Base-by-base conservation (phyloP, 2,113 vertebrate genomes). In the Symphodus melops region DNA sequence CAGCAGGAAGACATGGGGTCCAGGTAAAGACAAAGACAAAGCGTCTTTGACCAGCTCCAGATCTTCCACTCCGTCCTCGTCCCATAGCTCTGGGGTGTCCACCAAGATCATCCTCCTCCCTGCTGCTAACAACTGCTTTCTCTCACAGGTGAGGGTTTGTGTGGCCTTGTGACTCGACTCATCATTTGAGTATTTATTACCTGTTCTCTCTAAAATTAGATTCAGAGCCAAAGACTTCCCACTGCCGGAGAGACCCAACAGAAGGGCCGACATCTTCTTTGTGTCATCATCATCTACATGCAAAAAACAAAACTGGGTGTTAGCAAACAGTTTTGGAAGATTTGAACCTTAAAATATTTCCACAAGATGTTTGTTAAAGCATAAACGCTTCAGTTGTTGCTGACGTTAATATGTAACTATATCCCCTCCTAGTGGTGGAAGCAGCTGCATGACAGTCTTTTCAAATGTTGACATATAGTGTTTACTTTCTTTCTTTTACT, bases 1-100 rank as follows among this genome's bases (percentile, higher is more conserved):
- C 46, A 86, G 73, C 49, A 89, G 63, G 64, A 84, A 87, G 57
- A 84, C 49, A 13, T 88, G 82, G 5, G 81, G 85, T 21, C 86
- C 85, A 1, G 90, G 85, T 2, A 83, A 17, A 2, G 77, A 61
- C 68, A 89, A 37, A 1, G 84, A 78, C 70, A 88, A 54, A 58
- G 85, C 88, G 75, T 90, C 84, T 21, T 85, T 88, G 16, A 90
- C 80, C 37, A 63, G 36, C 12, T 81, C 71, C 41, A 53, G 21
- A 1, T 77, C 55, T 39, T 88, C 87, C 13, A 23, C 23, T 16
- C 69, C 42, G 13, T 88, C 87, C 42, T 89, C 60, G 8, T 90
- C 82, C 86, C 81, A 84, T 65, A 90, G 72, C 70, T 89, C 84
- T 0, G 86, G 84, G 28, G 85, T 89, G 77, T 89, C 85, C 42